phyloP scores from a whole-genome alignment of 2,888 invertebrate genomes.

The Sarcophaga caerulescens region DNA sequence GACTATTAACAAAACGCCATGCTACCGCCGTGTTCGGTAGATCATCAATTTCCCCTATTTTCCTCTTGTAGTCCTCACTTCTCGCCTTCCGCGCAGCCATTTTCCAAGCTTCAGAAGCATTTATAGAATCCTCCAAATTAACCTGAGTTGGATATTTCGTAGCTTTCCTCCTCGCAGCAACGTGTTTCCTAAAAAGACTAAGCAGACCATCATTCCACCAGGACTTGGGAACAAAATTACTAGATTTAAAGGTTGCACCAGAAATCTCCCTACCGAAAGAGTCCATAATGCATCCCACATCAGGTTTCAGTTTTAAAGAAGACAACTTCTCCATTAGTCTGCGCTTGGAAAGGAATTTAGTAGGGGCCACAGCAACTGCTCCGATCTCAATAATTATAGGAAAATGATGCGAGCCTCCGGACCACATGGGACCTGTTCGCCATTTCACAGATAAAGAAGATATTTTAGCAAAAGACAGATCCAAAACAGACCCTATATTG shows the following conservation, averaged over 20 bases:
- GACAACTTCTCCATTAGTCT: not conserved
- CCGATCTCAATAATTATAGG: not conserved
- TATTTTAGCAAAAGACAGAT: not conserved
- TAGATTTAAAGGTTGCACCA: not conserved
- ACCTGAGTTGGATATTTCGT: not conserved
- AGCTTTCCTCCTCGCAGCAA: not conserved
- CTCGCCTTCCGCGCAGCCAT: not conserved
- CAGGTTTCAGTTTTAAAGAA: not conserved
- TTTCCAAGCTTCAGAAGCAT: not conserved
- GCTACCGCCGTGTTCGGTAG: not conserved
- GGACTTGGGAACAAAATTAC: not conserved
- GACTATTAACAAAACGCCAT: not conserved
- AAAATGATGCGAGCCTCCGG: conserved; percentile 15
- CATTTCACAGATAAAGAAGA: not conserved
- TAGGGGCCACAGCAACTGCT: not conserved
- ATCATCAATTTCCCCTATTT: not conserved
- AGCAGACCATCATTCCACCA: conserved; percentile 20
- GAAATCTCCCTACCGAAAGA: not conserved
- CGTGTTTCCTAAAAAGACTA: not conserved
- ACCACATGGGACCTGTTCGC: not conserved
- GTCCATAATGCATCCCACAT: not conserved
- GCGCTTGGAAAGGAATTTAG: conserved; percentile 7
- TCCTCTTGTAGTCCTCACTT: not conserved
- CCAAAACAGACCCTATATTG: not conserved
- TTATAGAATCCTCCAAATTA: not conserved